Percentiles rank a stretch among this genome's conserved stretches.
These are phyloP conservation scores for Okamejei kenojei DNA, from an alignment of 2,797 vertebrate genomes.

Conservation along the genomic window DNA sequence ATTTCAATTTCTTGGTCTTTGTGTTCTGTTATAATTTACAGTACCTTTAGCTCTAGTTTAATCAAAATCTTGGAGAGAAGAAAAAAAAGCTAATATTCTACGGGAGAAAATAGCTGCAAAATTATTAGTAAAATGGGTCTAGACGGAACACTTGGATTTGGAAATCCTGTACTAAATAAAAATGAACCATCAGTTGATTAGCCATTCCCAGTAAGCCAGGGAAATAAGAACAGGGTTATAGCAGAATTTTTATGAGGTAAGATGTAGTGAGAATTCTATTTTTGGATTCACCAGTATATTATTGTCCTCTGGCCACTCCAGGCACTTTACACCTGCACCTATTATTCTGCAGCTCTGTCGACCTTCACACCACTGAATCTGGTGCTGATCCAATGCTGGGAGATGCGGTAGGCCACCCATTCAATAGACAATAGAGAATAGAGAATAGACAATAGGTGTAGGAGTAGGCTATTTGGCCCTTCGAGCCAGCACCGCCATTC, in stretches of 20 bases:
- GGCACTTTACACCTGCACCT: too few relatives aligned
- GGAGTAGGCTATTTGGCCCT: too few relatives aligned
- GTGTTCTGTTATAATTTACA: neutral
- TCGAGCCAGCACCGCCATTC: too few relatives aligned
- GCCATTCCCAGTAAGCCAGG: neutral
- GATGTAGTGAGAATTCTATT: neutral
- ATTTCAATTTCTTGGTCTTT: neutral
- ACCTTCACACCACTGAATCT: neutral
- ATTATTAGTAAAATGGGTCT: neutral
- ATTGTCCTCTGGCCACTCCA: neutral
- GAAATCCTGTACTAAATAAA: neutral
- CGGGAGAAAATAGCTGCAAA: neutral
- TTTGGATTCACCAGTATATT: neutral
- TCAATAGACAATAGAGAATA: neutral
- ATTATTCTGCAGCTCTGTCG: neutral
- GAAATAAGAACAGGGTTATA: neutral
- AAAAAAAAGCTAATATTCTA: neutral
- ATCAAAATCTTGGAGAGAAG: neutral
- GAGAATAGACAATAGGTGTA: too few relatives aligned
- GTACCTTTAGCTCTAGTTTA: neutral
- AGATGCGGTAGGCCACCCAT: neutral
- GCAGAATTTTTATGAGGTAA: neutral
- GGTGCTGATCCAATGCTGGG: neutral
- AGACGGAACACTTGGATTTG: neutral
- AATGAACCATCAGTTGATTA: neutral